Base-by-base conservation (phyloP, 2,888 invertebrate species). In the Lydus trimaculatus region DNA sequence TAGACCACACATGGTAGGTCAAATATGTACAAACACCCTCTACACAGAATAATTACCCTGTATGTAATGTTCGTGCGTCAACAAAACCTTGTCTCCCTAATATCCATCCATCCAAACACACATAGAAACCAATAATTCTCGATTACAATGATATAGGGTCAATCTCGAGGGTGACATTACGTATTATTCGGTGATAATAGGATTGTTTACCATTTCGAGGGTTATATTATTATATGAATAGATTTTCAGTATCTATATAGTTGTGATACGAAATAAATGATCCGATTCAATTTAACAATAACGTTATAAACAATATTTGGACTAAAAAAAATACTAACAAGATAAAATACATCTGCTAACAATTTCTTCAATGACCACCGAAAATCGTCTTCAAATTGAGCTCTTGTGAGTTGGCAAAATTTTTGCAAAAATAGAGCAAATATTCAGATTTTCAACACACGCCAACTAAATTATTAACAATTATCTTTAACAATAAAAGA, bases 101-200 rank as follows among this genome's bases (percentile, higher is more conserved):
- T 39, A 39, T 17, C 7, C 56, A 56, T 28, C 56, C 56, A 56
- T 28, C 56, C 56, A 56, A 28, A 56, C 56, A 56, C 15, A 48
- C 48, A 48, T 48, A 48, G 48, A 20, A 48, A 56, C 56, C 62
- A 59, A 65, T 63, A 65, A 63, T 69, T 69, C 69, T 65, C 63
- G 62, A 69, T 69, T 69, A 65, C 25, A n/a, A 28, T 61, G 17
- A 61, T 39, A 39, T 20, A 52, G 39, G 33, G 23, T 43, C 56
- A 56, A 56, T 56, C 75, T 73, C 76, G 59, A 48, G 76, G 70
- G 76, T 72, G 65, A 63, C 74, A 75, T 76, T 73, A 73, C 72
- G 73, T 70, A 77, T 77, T 75, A 75, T 75, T 72, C 74, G 75
- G 75, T 75, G 72, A 74, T 75, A 77, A 76, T 76, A 70, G 77